Conservation (phyloP, 1,140 invertebrate species). For the Drosophila varians region DNA sequence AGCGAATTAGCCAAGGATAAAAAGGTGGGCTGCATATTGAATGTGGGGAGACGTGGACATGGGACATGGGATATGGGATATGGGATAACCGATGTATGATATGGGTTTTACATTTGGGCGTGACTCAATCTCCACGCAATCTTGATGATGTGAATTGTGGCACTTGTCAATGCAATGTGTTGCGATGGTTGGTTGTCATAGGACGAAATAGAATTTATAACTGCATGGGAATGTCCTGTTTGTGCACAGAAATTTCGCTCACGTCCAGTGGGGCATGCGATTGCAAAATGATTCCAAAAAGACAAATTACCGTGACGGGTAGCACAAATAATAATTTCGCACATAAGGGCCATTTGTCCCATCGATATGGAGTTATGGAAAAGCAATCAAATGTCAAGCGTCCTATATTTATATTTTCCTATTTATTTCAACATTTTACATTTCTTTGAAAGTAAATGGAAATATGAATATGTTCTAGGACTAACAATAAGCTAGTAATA, state of each 20-base stretch:
- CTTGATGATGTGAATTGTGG: conserved; percentile 69
- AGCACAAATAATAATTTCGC: background rate
- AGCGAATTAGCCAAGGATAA: conserved; percentile 67
- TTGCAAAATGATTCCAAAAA: conserved; percentile 14
- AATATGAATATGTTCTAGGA: too few relatives aligned
- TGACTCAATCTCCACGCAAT: conserved; percentile 34
- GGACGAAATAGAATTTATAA: conserved; percentile 63
- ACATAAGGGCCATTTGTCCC: background rate
- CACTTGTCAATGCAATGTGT: conserved; percentile 55
- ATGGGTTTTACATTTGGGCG: conserved; percentile 18
- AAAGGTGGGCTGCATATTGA: conserved; percentile 63
- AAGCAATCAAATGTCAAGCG: background rate
- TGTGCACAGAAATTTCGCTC: conserved; percentile 45
- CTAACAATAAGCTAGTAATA: too few relatives aligned
- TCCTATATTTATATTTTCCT: background rate
- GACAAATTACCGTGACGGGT: conserved; percentile 4
- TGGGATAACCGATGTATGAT: conserved; percentile 12
- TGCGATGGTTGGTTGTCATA: conserved; percentile 23
- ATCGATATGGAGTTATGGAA: background rate
- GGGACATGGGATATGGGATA: conserved; percentile 17
- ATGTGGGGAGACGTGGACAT: conserved; percentile 21
- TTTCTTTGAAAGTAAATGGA: too few relatives aligned
- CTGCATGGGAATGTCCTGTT: conserved; percentile 50
- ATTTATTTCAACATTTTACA: too few relatives aligned
- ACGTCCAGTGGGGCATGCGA: conserved; percentile 54